A percentile compares a stretch with the other conserved stretches of the same genome.
Evolutionary conservation across 2,888 invertebrate species (phyloP).

Genomic region (Drosophila stalkeri): DNA sequence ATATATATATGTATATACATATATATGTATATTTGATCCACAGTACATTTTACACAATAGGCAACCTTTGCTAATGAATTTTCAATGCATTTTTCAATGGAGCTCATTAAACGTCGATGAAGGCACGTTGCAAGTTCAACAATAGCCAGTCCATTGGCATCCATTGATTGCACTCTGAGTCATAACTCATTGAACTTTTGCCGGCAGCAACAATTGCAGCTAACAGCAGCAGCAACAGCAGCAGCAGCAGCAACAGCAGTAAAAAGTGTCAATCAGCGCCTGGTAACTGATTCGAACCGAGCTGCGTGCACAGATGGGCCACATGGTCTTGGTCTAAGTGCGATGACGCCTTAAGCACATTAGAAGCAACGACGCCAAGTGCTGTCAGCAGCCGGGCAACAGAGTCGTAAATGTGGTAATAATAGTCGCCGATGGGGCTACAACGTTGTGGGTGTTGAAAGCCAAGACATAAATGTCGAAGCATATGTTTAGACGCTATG

Average conservation of each 20-base stretch:
- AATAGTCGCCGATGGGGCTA: constrained; percentile 67
- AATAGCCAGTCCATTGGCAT: constrained; percentile 30
- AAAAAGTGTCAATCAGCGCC: constrained; percentile 74
- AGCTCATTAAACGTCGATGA: constrained; percentile 59
- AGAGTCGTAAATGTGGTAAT: constrained; percentile 69
- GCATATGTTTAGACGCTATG: constrained; percentile 59
- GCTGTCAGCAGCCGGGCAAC: constrained; percentile 42
- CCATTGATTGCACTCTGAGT: constrained; percentile 38
- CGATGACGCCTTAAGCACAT: constrained; percentile 55
- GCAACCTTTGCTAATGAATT: constrained; percentile 61
- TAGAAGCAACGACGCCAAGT: constrained; percentile 56
- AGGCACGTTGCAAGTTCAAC: constrained; percentile 40
- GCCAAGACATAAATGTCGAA: constrained; percentile 75
- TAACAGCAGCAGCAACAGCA: constrained; percentile 12
- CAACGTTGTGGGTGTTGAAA: constrained; percentile 62
- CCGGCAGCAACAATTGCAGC: constrained; percentile 53
- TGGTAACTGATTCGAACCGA: constrained; percentile 38
- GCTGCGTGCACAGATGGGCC: neutral
- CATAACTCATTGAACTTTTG: constrained; percentile 78
- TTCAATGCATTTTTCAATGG: constrained; percentile 57
- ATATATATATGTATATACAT: neutral
- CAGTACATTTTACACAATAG: constrained; percentile 37
- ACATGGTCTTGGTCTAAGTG: constrained; percentile 19
- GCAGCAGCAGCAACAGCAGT: constrained; percentile 40
- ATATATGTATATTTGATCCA: constrained; percentile 18